These are phyloP conservation scores for Brachypteracias leptosomus DNA, from an alignment of 2,113 vertebrate genomes.

Conservation along the genomic window DNA sequence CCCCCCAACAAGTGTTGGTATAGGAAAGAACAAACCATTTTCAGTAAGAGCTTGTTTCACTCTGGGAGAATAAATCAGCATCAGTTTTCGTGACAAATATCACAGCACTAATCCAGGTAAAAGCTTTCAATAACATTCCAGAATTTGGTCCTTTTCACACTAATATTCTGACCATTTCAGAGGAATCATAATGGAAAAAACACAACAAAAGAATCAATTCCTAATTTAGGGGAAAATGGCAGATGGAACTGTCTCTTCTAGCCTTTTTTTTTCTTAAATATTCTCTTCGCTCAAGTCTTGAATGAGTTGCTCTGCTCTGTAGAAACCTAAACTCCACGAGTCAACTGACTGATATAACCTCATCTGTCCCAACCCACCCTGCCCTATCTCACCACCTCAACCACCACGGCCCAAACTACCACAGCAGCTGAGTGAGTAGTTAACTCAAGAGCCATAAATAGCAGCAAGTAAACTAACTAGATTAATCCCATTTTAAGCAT, in stretches of 20 bases:
- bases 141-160: background rate
- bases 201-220: rapidly evolving
- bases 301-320: background rate
- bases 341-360: rapidly evolving
- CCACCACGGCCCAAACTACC: background rate
- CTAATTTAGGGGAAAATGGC: background rate
- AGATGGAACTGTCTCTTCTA: background rate
- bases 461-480: constrained; percentile 29
- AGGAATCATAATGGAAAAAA: background rate
- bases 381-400: background rate
- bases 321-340: background rate
- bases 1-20: rapidly evolving
- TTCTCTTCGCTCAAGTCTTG: background rate
- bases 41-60: background rate
- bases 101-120: background rate
- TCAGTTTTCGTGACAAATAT: background rate
- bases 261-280: background rate
- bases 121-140: background rate
- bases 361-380: background rate
- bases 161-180: background rate
- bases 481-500: background rate
- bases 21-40: background rate
- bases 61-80: background rate
- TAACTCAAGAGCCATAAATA: constrained; percentile 19
- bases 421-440: rapidly evolving